These are phyloP conservation scores for Agriopis marginaria DNA, from an alignment of 2,888 invertebrate genomes.

Conservation along the genomic window DNA sequence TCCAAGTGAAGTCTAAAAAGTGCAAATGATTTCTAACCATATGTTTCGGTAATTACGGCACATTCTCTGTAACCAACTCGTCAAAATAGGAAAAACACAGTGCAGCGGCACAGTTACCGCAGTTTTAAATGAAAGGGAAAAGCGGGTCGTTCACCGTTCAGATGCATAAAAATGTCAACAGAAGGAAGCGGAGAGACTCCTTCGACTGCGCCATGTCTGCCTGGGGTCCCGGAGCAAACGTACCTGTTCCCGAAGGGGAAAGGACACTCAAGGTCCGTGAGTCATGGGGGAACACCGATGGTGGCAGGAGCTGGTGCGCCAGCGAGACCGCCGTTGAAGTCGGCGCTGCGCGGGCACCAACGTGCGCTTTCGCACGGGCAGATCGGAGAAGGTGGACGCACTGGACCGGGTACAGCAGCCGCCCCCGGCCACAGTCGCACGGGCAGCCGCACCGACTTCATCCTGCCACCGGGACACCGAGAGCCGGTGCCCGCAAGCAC, in stretches of 20 bases:
- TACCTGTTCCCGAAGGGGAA: constrained; percentile 83
- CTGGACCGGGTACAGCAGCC: constrained; percentile 44
- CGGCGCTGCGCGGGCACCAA: constrained; percentile 91
- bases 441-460: constrained; percentile 95
- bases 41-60: constrained; percentile 73
- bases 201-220: constrained; percentile 79
- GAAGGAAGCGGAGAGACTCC: constrained; percentile 88
- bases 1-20: constrained; percentile 74
- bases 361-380: constrained; percentile 95
- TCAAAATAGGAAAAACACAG: constrained; percentile 55
- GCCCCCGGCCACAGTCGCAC: constrained; percentile 92
- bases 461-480: constrained; percentile 94
- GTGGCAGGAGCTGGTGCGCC: constrained; percentile 74
- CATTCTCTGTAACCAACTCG: constrained; percentile 55
- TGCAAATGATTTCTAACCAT: constrained; percentile 81
- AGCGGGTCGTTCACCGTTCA: constrained; percentile 74
- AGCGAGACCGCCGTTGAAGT: constrained; percentile 91
- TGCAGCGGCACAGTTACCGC: constrained; percentile 57
- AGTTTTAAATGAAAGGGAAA: constrained; percentile 81
- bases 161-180: constrained; percentile 90
- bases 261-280: constrained; percentile 93
- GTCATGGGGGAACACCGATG: constrained; percentile 91
- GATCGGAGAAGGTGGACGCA: constrained; percentile 88
- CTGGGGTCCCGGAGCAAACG: constrained; percentile 83
- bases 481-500: constrained; percentile 84